Evolutionary conservation across 2,888 invertebrate species (phyloP), one percentile per base, ranked within the genome.

Genomic region (Meandrusa payeni): DNA sequence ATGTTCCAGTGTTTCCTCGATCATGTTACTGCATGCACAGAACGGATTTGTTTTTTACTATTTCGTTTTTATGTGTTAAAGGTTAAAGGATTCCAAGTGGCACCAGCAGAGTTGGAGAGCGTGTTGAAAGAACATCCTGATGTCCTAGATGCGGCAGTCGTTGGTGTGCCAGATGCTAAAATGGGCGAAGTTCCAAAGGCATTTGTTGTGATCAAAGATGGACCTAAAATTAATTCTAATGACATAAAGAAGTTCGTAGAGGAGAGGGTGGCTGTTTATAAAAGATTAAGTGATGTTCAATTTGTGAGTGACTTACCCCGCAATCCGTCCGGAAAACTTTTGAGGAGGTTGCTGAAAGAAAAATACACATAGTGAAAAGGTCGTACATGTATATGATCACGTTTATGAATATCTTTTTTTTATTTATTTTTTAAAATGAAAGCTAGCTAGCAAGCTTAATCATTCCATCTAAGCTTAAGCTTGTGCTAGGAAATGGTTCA

Each of bases 21-120:
- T n/a, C n/a, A n/a, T n/a, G n/a, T n/a, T n/a, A n/a, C n/a, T n/a
- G n/a, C n/a, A n/a, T n/a, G n/a, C n/a, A n/a, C n/a, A n/a, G n/a
- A n/a, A n/a, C n/a, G n/a, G n/a, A n/a, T n/a, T n/a, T n/a, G n/a
- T n/a, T n/a, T n/a, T n/a, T n/a, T n/a, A n/a, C n/a, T n/a, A n/a
- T n/a, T n/a, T n/a, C n/a, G n/a, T n/a, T n/a, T n/a, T n/a, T 28
- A 3, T n/a, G 4, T 24, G 9, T 23, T 11, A n/a, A 51, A 76
- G 77, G 93, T 93, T 0, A 91, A 90, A 76, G 91, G 88, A 1
- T 90, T 82, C 61, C 90, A 95, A 90, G 95, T 96, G 11, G 91
- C 96, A n/a, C 97, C 96, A 7, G 95, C 96, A 2, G 97, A 97
- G 73, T 70, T 97, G 26, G 96, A 97, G 74, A 92, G 88, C 40